Percentiles rank a stretch among this genome's conserved stretches.
These are phyloP conservation scores for Agrotis puta DNA, from an alignment of 2,888 invertebrate species.

Conservation along the genomic window DNA sequence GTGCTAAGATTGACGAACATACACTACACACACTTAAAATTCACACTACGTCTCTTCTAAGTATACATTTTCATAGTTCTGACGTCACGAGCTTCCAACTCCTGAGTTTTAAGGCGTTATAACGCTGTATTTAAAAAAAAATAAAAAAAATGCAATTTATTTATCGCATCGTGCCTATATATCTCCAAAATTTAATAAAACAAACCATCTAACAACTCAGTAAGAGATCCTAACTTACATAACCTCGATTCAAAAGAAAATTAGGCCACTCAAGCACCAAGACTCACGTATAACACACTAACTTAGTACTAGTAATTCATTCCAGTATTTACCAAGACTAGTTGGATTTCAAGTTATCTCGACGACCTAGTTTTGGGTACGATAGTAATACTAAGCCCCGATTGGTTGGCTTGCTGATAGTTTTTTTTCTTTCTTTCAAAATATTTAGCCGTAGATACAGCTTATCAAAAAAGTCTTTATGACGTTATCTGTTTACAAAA, in stretches of 20 bases:
- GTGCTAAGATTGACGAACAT: too few species aligned
- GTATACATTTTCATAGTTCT: too few species aligned
- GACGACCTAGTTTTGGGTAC: conserved; percentile 52
- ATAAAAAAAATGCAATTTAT: too few species aligned
- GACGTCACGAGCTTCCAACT: too few species aligned
- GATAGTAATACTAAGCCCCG: conserved; percentile 32
- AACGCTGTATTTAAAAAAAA: too few species aligned
- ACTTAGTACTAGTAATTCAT: conserved; percentile 26
- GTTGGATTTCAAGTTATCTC: conserved; percentile 57
- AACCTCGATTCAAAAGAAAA: not conserved
- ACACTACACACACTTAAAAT: too few species aligned
- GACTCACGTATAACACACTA: conserved; percentile 11
- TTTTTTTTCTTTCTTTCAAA: conserved; percentile 34
- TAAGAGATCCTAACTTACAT: not conserved
- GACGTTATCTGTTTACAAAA: conserved; percentile 15
- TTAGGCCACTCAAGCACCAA: not conserved
- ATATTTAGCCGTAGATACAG: conserved; percentile 7
- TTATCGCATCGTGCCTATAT: too few species aligned
- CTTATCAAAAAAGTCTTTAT: conserved; percentile 3
- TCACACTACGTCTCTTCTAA: too few species aligned
- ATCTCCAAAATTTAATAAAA: too few species aligned
- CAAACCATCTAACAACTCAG: not conserved
- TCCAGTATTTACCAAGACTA: conserved; percentile 53
- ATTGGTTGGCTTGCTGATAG: conserved; percentile 34
- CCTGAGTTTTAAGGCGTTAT: too few species aligned